phyloP scores from a whole-genome alignment of 2,888 invertebrate genomes.

The Cryptosula pallasiana region DNA sequence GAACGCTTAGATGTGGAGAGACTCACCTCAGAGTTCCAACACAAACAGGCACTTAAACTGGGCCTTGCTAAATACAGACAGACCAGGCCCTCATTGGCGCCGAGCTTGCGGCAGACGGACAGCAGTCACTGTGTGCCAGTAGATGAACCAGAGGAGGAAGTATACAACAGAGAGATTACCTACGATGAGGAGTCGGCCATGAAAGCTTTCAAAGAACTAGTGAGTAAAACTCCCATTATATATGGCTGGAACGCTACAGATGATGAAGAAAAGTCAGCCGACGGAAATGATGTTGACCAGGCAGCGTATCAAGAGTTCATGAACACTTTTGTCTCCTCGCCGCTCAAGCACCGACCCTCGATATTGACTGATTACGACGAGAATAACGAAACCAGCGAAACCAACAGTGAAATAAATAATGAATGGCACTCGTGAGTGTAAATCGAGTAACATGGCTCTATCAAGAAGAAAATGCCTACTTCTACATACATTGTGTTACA shows the following conservation, averaged over 20 bases:
- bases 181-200: constrained; percentile 8
- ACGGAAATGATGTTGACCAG: neutral
- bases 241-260: neutral
- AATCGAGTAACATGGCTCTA: no score
- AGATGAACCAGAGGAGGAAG: neutral
- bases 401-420: no score
- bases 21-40: neutral
- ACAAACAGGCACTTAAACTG: neutral
- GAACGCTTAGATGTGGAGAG: neutral
- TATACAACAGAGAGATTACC: constrained; percentile 1
- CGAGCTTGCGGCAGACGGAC: no score
- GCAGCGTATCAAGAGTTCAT: constrained; percentile 10
- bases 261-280: neutral
- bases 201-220: neutral
- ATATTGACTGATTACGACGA: neutral
- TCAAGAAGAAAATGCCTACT: no score
- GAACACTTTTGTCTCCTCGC: neutral
- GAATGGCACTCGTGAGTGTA: no score
- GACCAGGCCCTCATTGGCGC: no score
- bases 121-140: neutral
- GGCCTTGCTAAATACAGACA: neutral
- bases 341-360: neutral
- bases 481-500: no score
- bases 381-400: neutral
- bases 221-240: neutral